phyloP scores from a whole-genome alignment of 2,113 vertebrate species.

The Pelecanoides urinatrix region DNA sequence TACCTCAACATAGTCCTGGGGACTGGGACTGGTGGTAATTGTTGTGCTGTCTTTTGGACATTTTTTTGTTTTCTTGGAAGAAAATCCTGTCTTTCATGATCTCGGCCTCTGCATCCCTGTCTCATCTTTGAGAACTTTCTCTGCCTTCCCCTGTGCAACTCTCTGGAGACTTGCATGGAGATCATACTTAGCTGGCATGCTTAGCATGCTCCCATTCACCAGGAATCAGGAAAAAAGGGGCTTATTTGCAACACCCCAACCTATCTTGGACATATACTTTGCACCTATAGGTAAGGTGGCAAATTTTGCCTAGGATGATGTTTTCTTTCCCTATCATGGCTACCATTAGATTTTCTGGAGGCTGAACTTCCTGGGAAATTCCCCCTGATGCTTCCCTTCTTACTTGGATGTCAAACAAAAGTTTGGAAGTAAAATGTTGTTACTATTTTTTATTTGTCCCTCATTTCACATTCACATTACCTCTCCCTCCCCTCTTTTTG shows the following conservation, averaged over 20 bases:
- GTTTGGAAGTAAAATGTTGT: background rate
- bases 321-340: background rate
- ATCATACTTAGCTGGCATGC: background rate
- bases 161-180: background rate
- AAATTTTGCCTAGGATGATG: background rate
- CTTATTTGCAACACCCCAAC: background rate
- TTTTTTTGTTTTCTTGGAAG: background rate
- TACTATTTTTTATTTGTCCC: background rate
- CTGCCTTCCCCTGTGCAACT: background rate
- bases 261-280: background rate
- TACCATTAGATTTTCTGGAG: background rate
- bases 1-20: background rate
- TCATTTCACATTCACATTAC: background rate
- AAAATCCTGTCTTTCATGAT: background rate
- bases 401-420: background rate
- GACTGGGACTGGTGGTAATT: background rate
- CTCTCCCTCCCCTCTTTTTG: background rate
- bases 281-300: background rate
- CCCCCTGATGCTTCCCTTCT: background rate
- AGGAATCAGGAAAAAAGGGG: background rate
- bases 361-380: background rate
- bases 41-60: background rate
- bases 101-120: background rate
- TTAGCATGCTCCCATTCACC: background rate
- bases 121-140: background rate